Conservation (phyloP, 2,888 invertebrate species). For the Platynereis dumerilii region DNA sequence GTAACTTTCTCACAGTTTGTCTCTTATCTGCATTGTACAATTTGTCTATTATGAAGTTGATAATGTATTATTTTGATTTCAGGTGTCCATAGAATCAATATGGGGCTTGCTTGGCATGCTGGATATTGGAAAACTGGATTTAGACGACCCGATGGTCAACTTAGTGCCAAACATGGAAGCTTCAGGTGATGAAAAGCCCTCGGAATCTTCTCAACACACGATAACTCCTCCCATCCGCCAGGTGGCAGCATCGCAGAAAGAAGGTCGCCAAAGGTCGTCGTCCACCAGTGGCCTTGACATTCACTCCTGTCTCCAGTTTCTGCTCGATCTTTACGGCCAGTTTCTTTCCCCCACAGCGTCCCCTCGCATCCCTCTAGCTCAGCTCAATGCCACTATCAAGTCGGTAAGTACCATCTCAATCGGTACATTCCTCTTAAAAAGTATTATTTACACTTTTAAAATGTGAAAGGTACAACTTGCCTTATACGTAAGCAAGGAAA, state of each 20-base stretch:
- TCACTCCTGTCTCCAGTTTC: conserved; percentile 89
- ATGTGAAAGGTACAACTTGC: too few species aligned
- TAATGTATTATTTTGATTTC: conserved; percentile 18
- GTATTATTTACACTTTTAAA: too few species aligned
- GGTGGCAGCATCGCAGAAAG: conserved; percentile 25
- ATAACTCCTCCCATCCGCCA: conserved; percentile 13
- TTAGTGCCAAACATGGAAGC: conserved; percentile 14
- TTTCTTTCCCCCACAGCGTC: conserved; percentile 68
- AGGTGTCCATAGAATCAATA: conserved; percentile 60
- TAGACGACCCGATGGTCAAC: background rate
- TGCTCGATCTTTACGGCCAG: conserved; percentile 88
- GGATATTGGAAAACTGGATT: conserved; percentile 29
- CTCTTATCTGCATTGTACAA: too few species aligned
- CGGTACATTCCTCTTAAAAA: too few species aligned
- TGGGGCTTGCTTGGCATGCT: conserved; percentile 59
- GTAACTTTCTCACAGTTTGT: too few species aligned
- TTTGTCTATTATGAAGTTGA: too few species aligned
- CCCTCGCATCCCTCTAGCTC: conserved; percentile 57
- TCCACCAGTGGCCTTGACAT: conserved; percentile 75
- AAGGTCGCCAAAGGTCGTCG: conserved; percentile 48
- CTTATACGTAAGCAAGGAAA: too few species aligned
- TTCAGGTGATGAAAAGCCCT: conserved; percentile 16
- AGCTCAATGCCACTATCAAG: conserved; percentile 63
- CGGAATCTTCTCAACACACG: background rate
- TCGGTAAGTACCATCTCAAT: conserved; percentile 63